phyloP scores from a whole-genome alignment of 2,888 invertebrate species.

The Erpobdella octoculata region DNA sequence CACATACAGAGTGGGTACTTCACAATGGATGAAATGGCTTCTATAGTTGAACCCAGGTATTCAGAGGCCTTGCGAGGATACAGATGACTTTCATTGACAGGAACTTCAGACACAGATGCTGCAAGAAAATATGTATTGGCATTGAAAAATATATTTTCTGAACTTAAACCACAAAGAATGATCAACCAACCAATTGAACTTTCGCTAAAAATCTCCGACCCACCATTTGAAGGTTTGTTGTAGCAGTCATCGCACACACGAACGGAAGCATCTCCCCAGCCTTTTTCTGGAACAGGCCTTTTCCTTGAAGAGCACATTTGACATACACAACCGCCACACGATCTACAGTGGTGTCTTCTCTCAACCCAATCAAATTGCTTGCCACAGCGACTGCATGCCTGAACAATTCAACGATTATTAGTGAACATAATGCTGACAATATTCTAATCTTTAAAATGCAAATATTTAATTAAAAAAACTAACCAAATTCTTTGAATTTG shows the following conservation, averaged over 20 bases:
- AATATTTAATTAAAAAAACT: background rate
- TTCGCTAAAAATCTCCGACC: background rate
- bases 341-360: constrained; percentile 61
- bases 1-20: constrained; percentile 65
- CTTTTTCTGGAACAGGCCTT: constrained; percentile 64
- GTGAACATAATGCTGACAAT: background rate
- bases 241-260: constrained; percentile 68
- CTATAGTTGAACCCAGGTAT: constrained; percentile 65
- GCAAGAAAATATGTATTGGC: no score
- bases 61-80: constrained; percentile 57
- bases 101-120: no score
- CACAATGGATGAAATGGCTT: constrained; percentile 64
- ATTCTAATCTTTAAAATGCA: background rate
- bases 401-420: constrained; percentile 2
- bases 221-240: background rate
- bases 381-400: constrained; percentile 65
- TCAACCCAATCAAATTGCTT: constrained; percentile 39
- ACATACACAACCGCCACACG: constrained; percentile 74
- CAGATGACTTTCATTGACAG: no score
- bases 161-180: background rate
- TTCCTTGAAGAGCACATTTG: constrained; percentile 63
- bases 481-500: constrained; percentile 59
- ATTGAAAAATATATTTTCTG: background rate
- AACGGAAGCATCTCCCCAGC: constrained; percentile 63
- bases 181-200: no score